phyloP scores from a whole-genome alignment of 2,113 vertebrate species.

The Lagopus leucura region DNA sequence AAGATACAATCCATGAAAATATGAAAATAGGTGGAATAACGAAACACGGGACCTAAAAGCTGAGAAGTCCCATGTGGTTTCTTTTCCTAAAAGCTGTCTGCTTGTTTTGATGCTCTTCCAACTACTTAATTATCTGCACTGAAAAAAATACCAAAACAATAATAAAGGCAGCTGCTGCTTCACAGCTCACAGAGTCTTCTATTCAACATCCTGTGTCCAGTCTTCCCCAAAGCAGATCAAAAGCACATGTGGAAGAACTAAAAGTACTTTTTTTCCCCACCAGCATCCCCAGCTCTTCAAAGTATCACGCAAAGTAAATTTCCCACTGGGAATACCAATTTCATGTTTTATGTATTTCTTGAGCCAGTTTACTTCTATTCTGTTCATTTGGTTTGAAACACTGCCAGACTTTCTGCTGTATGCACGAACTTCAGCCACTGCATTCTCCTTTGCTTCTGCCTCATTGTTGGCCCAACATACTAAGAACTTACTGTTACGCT shows the following conservation, averaged over 20 bases:
- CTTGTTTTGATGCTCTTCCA: slow-evolving; percentile 44
- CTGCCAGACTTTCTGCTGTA: neutral
- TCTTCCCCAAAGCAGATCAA: neutral
- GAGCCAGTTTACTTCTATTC: neutral
- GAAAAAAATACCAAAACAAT: slow-evolving; percentile 2
- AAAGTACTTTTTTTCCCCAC: neutral
- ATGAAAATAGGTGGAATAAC: neutral
- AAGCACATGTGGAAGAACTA: neutral
- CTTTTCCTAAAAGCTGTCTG: slow-evolving; percentile 47
- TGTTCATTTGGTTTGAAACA: neutral
- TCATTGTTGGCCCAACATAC: neutral
- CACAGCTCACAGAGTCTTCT: neutral
- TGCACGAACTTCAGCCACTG: neutral
- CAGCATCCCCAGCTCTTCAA: neutral
- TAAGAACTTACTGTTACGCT: neutral
- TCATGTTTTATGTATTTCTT: neutral
- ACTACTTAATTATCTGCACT: slow-evolving; percentile 57
- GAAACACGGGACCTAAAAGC: slow-evolving; percentile 11
- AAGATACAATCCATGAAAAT: neutral
- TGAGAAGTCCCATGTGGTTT: neutral
- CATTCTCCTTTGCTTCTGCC: neutral
- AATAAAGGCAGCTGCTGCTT: slow-evolving; percentile 47
- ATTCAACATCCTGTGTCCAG: neutral
- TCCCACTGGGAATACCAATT: neutral
- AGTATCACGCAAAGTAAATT: neutral